Evolutionary conservation across 2,888 invertebrate genomes (phyloP), one percentile per base, ranked within the genome.

Genomic region (Thecocarcelia acutangulata): DNA sequence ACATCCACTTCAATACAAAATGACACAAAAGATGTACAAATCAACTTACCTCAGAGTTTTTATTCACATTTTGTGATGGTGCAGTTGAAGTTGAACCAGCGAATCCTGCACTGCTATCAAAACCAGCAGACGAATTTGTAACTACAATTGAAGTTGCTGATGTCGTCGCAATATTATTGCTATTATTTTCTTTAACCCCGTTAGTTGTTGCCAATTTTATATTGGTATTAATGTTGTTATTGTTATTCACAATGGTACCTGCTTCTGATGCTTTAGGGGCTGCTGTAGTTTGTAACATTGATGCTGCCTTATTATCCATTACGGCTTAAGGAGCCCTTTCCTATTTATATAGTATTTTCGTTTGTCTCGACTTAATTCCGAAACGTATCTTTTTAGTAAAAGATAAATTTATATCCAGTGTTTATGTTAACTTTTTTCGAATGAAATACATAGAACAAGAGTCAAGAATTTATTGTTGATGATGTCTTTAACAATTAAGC

Each of bases 181-280:
- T 89, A 85, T 87, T 90, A 87, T 88, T 90, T 85, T 90, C 90
- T 87, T 87, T 89, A 80, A 90, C 89, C 83, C 90, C 90, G 87
- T 90, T 90, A 87, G 87, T 87, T 86, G 89, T 85, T 80, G 86
- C 82, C 85, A 86, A 83, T 85, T 84, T 86, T 85, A 83, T 85
- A 86, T 84, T 87, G 82, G 81, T 85, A 85, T 78, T 85, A 83
- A 83, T 84, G 77, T 83, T 84, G 81, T 85, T 81, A 83, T 84
- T 78, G 83, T 85, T 85, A 84, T 84, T 83, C 59, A 28, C 50
- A 50, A 69, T 59, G 6, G 74, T 48, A 76, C 79, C 81, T 56
- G 70, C 66, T 50, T 78, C 79, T 79, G 84, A 52, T 66, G 83
- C 59, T 68, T 85, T 84, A 80, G 85, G 75, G 85, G 88, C 82